Base-by-base conservation (phyloP, 2,888 invertebrate species). In the Iphiclides podalirius region DNA sequence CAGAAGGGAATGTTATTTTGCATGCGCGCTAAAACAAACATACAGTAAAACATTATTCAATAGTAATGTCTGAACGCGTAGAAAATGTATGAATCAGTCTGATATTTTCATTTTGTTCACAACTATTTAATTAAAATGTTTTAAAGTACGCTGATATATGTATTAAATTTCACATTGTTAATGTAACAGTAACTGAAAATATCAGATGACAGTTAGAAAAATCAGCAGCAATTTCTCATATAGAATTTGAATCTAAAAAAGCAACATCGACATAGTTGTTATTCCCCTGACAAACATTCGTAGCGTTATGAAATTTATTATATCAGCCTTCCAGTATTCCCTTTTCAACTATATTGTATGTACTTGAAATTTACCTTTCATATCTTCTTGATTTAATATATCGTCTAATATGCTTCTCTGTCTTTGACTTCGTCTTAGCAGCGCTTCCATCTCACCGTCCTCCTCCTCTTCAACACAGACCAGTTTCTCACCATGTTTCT, bases 361-460 rank as follows among this genome's bases (percentile, higher is more conserved):
- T 68, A 74, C 64, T 74, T 68, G 70, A 75, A 63, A 79, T 72
- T 87, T 89, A 89, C 89, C 89, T 89, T 89, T 87, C 74, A 77
- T 86, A 63, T 90, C 89, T 85, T 91, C 91, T 68, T 91, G 88
- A 67, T 90, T 90, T 52, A 92, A 81, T 62, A 93, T 92, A 77
- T 94, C 93, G 60, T 92, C 93, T 64, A 94, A 87, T 64, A 93
- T 90, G 77, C 92, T 93, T 73, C 93, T 90, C 74, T 94, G 93
- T 64, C 90, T 90, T 72, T 92, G 90, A 58, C 93, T 92, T 64
- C 92, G 90, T 72, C 82, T 90, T 39, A 94, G 80, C 49, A 94
- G 81, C 52, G 90, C 91, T 72, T 93, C 92, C 62, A 93, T 75
- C 59, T 90, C 91, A 46, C 90, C 90, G 64, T 92, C 92, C 11